phyloP scores from a whole-genome alignment of 2,797 vertebrate species.

The Cygnus olor region DNA sequence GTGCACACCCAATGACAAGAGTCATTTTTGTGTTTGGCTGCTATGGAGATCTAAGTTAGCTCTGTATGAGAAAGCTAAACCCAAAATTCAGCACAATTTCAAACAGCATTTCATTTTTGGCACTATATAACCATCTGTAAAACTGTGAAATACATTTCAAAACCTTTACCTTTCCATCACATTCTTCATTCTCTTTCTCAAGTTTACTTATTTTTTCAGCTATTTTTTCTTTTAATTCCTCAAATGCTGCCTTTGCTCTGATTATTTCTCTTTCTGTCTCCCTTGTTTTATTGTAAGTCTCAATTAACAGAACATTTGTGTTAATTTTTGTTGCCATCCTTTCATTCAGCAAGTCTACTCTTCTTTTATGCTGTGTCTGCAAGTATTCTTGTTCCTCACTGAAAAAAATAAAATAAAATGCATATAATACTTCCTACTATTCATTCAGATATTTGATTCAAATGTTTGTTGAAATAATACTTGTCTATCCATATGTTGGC shows the following conservation, averaged over 20 bases:
- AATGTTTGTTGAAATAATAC: background rate
- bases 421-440: background rate
- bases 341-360: conserved; percentile 75
- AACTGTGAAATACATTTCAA: background rate
- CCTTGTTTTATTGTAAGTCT: conserved; percentile 63
- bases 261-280: conserved; percentile 51
- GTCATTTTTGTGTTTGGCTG: background rate
- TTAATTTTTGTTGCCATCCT: conserved; percentile 72
- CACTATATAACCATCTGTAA: background rate
- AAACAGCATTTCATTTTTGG: background rate
- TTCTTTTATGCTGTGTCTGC: conserved; percentile 29
- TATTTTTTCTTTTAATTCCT: conserved; percentile 54
- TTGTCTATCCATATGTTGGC: background rate
- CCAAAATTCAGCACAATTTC: background rate
- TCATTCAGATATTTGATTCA: background rate
- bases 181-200: background rate
- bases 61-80: background rate
- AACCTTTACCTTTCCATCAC: conserved; percentile 50
- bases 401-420: background rate
- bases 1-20: background rate
- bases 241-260: background rate
- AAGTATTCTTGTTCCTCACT: conserved; percentile 66
- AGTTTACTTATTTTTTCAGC: conserved; percentile 61
- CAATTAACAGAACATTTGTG: conserved; percentile 66
- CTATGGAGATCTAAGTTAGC: background rate